These are phyloP conservation scores for Himalopsyche japonica DNA, from an alignment of 2,888 invertebrate species.

Conservation along the genomic window DNA sequence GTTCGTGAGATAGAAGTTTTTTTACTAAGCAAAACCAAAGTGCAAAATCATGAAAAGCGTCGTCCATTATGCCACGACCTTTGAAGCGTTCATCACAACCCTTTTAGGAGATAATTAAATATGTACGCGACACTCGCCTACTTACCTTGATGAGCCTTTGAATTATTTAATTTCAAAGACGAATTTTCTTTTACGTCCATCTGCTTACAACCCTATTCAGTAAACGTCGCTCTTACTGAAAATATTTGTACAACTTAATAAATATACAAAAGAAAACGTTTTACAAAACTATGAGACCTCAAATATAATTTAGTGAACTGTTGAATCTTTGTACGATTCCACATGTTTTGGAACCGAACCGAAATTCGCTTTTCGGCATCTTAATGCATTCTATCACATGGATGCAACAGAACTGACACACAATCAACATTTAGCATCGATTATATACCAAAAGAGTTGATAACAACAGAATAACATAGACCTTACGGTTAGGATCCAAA, in stretches of 20 bases:
- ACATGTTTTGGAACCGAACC: no score
- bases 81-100: not conserved
- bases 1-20: not conserved
- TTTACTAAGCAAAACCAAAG: not conserved
- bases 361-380: no score
- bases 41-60: not conserved
- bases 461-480: no score
- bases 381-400: no score
- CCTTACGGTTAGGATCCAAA: no score
- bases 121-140: not conserved
- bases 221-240: not conserved
- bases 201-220: not conserved
- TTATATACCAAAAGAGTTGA: no score
- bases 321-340: no score
- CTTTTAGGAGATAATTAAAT: not conserved
- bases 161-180: not conserved
- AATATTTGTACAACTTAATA: not conserved
- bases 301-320: no score
- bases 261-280: not conserved
- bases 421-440: no score
- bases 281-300: no score
- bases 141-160: not conserved
- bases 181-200: not conserved
- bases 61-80: not conserved
- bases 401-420: no score